These are phyloP conservation scores for Zonitis immaculata DNA, from an alignment of 2,888 invertebrate species.

Conservation along the genomic window DNA sequence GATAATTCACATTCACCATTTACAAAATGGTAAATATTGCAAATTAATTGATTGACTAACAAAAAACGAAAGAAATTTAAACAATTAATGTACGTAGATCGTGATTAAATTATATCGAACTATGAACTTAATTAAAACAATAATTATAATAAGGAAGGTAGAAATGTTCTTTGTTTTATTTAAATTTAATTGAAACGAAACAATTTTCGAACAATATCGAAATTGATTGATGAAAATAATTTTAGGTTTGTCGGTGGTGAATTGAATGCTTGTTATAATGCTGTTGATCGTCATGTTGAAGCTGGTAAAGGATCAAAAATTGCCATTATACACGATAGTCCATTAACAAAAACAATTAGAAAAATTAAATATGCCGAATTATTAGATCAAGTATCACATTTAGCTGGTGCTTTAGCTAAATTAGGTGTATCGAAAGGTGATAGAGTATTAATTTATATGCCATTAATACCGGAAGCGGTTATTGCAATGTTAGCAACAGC, in stretches of 20 bases:
- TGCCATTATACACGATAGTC: constrained; percentile 88
- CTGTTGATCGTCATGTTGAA: constrained; percentile 82
- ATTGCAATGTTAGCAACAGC: constrained; percentile 85
- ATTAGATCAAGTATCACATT: constrained; percentile 67
- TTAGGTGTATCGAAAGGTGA: constrained; percentile 80
- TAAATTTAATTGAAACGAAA: background rate
- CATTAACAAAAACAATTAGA: constrained; percentile 70
- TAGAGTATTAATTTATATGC: constrained; percentile 90
- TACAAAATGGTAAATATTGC: constrained; percentile 72
- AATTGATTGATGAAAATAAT: constrained; percentile 6
- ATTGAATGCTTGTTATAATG: constrained; percentile 89
- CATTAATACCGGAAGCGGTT: constrained; percentile 85
- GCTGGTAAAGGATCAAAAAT: constrained; percentile 72
- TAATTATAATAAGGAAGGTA: background rate
- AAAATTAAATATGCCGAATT: constrained; percentile 79
- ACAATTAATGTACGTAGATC: no score
- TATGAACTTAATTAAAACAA: background rate
- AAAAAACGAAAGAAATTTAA: no score
- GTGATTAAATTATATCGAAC: no score
- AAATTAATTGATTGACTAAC: background rate
- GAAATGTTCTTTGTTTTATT: background rate
- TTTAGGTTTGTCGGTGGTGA: constrained; percentile 84
- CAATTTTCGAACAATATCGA: background rate
- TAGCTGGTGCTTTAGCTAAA: constrained; percentile 74
- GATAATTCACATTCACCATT: constrained; percentile 82